Conservation (phyloP, 2,888 invertebrate genomes). For the Dasypogon diadema region DNA sequence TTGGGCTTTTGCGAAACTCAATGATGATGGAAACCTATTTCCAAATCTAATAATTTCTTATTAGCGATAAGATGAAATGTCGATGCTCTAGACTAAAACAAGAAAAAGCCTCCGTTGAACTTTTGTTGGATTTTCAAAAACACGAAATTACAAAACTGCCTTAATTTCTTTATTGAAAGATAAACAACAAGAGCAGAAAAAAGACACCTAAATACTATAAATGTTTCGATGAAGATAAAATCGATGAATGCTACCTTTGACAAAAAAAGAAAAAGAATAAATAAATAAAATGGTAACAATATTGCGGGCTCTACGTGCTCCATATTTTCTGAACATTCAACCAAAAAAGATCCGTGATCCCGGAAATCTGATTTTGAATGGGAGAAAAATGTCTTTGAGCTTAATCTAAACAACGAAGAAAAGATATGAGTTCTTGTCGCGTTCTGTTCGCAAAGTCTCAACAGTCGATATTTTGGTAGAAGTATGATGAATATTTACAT, state of each 20-base stretch:
- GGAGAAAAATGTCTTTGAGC: conserved; percentile 4
- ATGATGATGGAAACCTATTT: no score
- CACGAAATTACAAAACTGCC: neutral
- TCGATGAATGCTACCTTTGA: neutral
- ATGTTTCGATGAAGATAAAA: neutral
- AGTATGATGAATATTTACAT: conserved; percentile 18
- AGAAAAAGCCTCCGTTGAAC: no score
- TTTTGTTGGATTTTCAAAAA: no score
- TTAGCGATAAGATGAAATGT: no score
- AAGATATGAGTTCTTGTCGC: neutral
- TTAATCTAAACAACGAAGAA: conserved; percentile 6
- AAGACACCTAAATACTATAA: neutral
- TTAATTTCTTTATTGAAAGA: neutral
- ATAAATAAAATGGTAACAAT: neutral
- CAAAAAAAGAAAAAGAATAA: neutral
- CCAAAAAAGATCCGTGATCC: neutral
- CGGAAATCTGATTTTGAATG: neutral
- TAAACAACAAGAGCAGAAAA: neutral
- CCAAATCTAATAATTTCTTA: no score
- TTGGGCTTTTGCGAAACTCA: no score
- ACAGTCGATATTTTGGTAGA: neutral
- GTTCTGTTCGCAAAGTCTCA: no score
- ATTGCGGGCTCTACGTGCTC: no score
- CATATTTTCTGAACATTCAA: no score
- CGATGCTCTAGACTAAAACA: no score